Evolutionary conservation across 2,888 invertebrate genomes (phyloP), one percentile per base, ranked within the genome.

Genomic region (Thera britannica): DNA sequence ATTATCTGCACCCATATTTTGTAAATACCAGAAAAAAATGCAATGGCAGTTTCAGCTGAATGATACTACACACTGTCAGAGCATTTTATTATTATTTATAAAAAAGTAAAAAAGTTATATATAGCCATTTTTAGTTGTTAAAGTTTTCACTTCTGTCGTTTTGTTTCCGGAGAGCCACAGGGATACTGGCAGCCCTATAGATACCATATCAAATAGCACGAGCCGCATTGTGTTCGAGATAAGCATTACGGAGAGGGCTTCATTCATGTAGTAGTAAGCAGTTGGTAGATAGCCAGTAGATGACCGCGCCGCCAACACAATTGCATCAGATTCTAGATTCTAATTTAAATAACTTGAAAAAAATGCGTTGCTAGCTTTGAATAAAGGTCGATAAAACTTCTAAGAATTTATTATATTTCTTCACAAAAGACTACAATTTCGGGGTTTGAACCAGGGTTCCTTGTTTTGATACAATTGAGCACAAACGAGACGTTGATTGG

Each of bases 291-390:
- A 41, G 7, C 6, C 41, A 41, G 8, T 23, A 12, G 48, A 65
- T 69, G 68, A 69, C 58, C 51, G 36, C 55, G 56, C 2, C 55
- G 49, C 49, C 11, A 59, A 9, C 9, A 49, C 35, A 48, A 58
- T 67, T 62, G 67, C 67, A 58, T 67, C 67, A 67, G 54, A 46
- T 36, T 59, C 9, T 8, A 67, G 54, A 46, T 36, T 59, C 9
- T 8, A 51, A 23, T 23, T 23, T 23, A 23, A 51, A 51, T 23
- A 51, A 51, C 51, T 23, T 51, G 23, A 6, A 51, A 51, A 51
- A 51, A 51, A 51, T 51, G 23, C 51, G 51, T 7, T 23, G 23
- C 6, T 23, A 51, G 51, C 7, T 51, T 49, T 23, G 51, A 23
- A 23, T 23, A 51, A 23, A 23, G 51, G 51, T 49, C n/a, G n/a